Base-by-base conservation (phyloP, 2,113 vertebrate species). In the Zosterops pallidus region DNA sequence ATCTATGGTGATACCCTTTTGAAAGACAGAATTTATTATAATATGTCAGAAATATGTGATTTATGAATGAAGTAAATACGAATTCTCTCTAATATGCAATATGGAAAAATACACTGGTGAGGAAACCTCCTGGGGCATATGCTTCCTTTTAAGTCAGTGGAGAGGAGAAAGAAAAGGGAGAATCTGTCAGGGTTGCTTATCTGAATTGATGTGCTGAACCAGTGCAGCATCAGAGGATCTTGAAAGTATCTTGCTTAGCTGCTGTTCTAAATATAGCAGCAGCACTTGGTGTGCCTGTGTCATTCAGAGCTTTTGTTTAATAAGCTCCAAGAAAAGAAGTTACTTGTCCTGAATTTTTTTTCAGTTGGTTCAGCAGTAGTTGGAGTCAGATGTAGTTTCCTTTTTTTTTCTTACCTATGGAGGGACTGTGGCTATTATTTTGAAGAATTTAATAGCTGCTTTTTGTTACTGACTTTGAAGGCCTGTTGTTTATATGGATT, bases 231-330 rank as follows among this genome's bases (percentile, higher is more conserved):
- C 82, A 50, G n/a, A 95, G 67, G 65, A 90, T 92, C 96, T 83
- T 95, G 81, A 56, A 85, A 68, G 55, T 55, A 25, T 37, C 94
- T 80, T 96, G 80, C 95, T 97, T 97, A 94, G 94, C 91, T 93
- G 52, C 93, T 90, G 53, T 79, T 97, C 97, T 96, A 97, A 97
- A 96, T 83, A 97, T 96, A 97, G 97, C 76, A 83, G n/a, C 78
- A 95, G 78, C 33, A 47, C 86, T 91, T 86, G 23, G 15, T 70
- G 69, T 89, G 89, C 89, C 47, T 67, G 17, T 93, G 92, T 92
- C 88, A 50, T 94, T 95, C 94, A 95, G 59, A 87, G 56, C 68
- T 63, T 79, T 65, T 3, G 9, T 86, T 93, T 82, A 86, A 63
- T 91, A 93, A 86, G 60, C 31, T 53, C 46, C 35, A 59, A 49